Evolutionary conservation across 2,888 invertebrate species (phyloP).

Genomic region (Thymelicus acteon): DNA sequence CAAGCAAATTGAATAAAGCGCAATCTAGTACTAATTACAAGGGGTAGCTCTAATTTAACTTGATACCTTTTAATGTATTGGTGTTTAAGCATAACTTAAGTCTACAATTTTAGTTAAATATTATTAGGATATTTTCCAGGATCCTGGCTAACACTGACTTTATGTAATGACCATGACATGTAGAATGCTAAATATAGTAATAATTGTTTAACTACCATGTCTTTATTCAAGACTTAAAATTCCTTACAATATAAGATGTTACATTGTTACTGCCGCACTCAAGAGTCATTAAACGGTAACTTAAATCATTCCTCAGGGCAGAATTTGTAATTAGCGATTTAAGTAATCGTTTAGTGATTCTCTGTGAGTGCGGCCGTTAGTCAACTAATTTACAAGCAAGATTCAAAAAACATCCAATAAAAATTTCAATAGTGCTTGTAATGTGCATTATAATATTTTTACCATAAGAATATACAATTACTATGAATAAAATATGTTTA

Average conservation of each 20-base stretch:
- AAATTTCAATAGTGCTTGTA: constrained; percentile 16
- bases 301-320: no score
- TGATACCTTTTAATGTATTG: background rate
- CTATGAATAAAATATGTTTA: constrained; percentile 1
- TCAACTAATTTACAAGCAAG: background rate
- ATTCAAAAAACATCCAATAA: background rate
- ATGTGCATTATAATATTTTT: constrained; percentile 14
- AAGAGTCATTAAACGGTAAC: no score
- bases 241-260: constrained; percentile 2
- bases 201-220: constrained; percentile 1
- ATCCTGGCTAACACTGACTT: background rate
- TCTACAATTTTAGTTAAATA: background rate
- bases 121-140: constrained; percentile 8
- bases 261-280: background rate
- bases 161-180: constrained; percentile 3
- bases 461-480: background rate
- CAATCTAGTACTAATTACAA: constrained; percentile 14
- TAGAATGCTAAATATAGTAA: constrained; percentile 1
- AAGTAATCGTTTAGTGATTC: no score
- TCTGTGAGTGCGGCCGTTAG: no score
- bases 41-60: constrained; percentile 10
- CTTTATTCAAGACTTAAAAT: background rate
- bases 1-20: constrained; percentile 11
- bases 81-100: constrained; percentile 4
- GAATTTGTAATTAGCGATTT: no score